A percentile compares a stretch with the other conserved stretches of the same genome.
Conservation (phyloP, 2,888 invertebrate species). For the Macrosiphum euphorbiae region DNA sequence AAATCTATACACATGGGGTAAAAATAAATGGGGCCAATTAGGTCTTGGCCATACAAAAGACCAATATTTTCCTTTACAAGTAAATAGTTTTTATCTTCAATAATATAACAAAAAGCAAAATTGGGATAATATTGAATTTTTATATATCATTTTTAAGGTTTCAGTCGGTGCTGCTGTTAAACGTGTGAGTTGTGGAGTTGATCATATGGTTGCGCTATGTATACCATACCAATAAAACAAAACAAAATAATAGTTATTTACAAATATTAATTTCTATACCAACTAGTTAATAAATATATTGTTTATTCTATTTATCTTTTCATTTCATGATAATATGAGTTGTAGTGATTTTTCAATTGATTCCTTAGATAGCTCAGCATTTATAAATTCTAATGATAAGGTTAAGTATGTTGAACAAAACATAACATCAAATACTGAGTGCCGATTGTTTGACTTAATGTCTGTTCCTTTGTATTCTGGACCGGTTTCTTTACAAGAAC, state of each 20-base stretch:
- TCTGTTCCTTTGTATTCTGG: constrained; percentile 11
- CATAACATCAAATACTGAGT: not conserved
- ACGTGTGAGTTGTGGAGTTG: constrained; percentile 85
- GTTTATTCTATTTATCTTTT: not conserved
- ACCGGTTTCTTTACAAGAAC: not conserved
- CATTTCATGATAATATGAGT: not conserved
- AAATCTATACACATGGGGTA: constrained; percentile 93
- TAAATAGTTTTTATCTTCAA: constrained; percentile 68
- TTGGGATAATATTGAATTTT: not conserved
- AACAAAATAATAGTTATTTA: not conserved
- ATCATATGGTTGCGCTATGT: constrained; percentile 85
- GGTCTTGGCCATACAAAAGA: constrained; percentile 86
- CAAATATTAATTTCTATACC: not conserved
- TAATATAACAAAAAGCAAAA: not conserved
- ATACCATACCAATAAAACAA: constrained; percentile 72
- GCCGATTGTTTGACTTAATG: not conserved
- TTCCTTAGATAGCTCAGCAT: not conserved
- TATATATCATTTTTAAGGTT: constrained; percentile 70
- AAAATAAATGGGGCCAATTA: constrained; percentile 85
- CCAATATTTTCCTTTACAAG: constrained; percentile 90
- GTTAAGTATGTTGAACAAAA: not conserved
- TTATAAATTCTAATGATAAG: not conserved
- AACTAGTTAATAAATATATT: constrained; percentile 38
- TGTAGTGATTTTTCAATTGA: constrained; percentile 33
- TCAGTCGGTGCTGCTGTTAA: constrained; percentile 83